Evolutionary conservation across 2,113 vertebrate genomes (phyloP).

Genomic region (Natator depressus): DNA sequence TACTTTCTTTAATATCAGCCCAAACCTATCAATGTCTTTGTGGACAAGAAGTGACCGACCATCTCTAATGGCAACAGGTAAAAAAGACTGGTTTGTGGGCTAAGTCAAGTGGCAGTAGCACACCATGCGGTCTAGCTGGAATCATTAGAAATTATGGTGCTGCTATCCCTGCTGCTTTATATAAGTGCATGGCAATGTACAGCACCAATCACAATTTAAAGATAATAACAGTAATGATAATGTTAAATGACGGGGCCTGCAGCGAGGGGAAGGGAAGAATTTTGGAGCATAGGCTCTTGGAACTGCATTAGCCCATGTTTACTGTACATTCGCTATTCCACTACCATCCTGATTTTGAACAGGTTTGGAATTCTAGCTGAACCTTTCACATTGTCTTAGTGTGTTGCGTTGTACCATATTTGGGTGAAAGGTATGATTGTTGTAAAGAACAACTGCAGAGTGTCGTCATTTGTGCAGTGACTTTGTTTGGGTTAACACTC

Average conservation of each 20-base stretch:
- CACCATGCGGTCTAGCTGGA: not conserved
- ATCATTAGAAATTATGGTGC: not conserved
- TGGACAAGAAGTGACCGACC: not conserved
- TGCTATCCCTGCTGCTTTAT: not conserved
- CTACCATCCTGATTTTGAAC: not conserved
- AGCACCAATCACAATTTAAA: not conserved
- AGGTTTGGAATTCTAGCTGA: not conserved
- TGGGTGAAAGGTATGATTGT: not conserved
- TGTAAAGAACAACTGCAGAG: not conserved
- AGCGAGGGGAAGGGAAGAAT: not conserved
- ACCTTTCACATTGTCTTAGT: not conserved
- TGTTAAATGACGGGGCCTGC: not conserved
- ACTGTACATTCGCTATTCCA: not conserved
- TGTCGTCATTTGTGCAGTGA: not conserved
- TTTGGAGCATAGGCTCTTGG: not conserved
- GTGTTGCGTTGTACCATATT: not conserved
- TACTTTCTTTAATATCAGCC: not conserved
- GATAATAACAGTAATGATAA: not conserved
- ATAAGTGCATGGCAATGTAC: not conserved
- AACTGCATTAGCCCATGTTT: not conserved
- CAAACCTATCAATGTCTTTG: not conserved
- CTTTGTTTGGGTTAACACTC: not conserved
- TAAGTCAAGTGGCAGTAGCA: not conserved
- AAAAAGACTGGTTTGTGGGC: not conserved
- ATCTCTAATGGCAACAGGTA: not conserved